Evolutionary conservation across 2,888 invertebrate genomes (phyloP).

Genomic region (Thalpophila matura): DNA sequence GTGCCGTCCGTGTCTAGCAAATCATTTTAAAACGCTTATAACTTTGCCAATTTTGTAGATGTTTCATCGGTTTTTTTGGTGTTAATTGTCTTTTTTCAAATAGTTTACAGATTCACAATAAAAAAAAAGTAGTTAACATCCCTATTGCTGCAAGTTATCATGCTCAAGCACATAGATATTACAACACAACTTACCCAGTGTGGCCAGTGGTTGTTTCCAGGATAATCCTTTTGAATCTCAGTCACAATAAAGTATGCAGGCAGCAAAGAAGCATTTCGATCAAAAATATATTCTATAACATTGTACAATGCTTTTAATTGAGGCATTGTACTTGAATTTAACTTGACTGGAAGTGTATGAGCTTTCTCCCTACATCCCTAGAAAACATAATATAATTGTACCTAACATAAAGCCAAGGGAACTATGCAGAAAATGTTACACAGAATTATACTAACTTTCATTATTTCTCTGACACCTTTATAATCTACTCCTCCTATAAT

Average conservation of each 20-base stretch:
- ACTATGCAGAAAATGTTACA: not conserved
- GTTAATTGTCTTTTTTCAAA: no score
- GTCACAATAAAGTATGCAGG: conserved; percentile 99
- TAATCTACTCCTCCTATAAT: conserved; percentile 98
- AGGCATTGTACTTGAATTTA: conserved; percentile 95
- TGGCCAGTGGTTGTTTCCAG: conserved; percentile 95
- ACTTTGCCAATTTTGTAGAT: no score
- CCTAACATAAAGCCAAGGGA: not conserved
- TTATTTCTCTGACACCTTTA: conserved; percentile 97
- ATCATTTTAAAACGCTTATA: no score
- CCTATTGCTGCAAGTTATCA: no score
- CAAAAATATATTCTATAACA: conserved; percentile 97
- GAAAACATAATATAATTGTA: conserved; percentile 55
- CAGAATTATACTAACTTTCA: conserved; percentile 92
- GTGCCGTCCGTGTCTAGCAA: no score
- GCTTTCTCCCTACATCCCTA: conserved; percentile 97
- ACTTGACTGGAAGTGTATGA: conserved; percentile 94
- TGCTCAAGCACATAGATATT: not conserved
- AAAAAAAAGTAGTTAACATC: no score
- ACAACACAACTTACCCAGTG: conserved; percentile 94
- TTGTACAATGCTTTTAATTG: conserved; percentile 95
- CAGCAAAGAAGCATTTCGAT: conserved; percentile 96
- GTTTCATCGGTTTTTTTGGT: no score
- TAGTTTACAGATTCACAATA: no score
- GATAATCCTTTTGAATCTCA: conserved; percentile 97